phyloP scores from a whole-genome alignment of 1,140 invertebrate species.

The Halesus radiatus region DNA sequence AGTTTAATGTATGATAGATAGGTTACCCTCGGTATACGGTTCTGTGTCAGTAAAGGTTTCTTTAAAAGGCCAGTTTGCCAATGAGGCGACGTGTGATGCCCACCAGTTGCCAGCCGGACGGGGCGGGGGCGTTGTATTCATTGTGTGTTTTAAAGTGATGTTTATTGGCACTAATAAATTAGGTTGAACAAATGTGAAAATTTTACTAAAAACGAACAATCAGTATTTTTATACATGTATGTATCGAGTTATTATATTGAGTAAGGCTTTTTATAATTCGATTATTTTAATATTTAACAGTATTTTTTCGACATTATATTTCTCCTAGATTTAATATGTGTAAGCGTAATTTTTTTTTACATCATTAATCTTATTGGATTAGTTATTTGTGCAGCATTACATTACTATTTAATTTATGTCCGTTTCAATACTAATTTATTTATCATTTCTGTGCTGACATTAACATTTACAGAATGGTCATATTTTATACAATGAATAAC shows the following conservation, averaged over 20 bases:
- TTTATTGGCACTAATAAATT: slow-evolving; percentile 37
- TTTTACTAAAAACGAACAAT: slow-evolving; percentile 46
- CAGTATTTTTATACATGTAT: slow-evolving; percentile 53
- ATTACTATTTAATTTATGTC: slow-evolving; percentile 22
- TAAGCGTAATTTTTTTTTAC: slow-evolving; percentile 31
- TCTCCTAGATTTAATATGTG: slow-evolving; percentile 37
- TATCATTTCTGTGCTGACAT: slow-evolving; percentile 39
- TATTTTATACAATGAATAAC: slow-evolving; percentile 23
- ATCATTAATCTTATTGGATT: slow-evolving; percentile 33
- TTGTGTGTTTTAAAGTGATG: slow-evolving; percentile 18
- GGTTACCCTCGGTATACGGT: slow-evolving; percentile 37
- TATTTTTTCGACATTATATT: slow-evolving; percentile 50
- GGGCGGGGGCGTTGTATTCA: background rate
- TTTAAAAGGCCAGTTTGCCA: slow-evolving; percentile 15
- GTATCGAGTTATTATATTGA: slow-evolving; percentile 43
- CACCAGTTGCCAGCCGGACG: background rate
- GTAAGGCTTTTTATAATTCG: slow-evolving; percentile 49
- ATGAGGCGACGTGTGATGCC: background rate
- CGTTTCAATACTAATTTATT: slow-evolving; percentile 42
- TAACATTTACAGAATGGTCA: slow-evolving; percentile 21
- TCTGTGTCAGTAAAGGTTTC: slow-evolving; percentile 54
- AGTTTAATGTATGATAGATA: slow-evolving; percentile 50
- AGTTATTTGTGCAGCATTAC: slow-evolving; percentile 32
- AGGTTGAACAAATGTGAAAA: slow-evolving; percentile 19
- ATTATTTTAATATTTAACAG: slow-evolving; percentile 49